These are phyloP conservation scores for Heterotilapia buettikoferi DNA, from an alignment of 2,113 vertebrate genomes.

Conservation along the genomic window DNA sequence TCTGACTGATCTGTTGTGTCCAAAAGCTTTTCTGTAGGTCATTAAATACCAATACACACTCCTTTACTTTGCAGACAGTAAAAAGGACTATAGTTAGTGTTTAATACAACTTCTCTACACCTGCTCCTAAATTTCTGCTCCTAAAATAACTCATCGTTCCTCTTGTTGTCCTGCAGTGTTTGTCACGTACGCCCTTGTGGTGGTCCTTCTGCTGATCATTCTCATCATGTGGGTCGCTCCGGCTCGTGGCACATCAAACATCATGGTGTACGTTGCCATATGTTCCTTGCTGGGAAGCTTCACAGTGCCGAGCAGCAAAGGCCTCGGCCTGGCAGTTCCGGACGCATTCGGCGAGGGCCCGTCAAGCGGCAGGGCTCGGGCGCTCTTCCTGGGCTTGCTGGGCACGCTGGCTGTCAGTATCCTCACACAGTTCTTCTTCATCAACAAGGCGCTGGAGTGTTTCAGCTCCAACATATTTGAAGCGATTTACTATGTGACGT, in stretches of 20 bases:
- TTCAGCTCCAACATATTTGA: conserved; percentile 90
- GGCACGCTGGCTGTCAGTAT: conserved; percentile 84
- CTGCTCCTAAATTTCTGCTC: neutral
- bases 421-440: conserved; percentile 90
- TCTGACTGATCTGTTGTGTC: neutral
- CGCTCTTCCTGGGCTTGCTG: conserved; percentile 82
- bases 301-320: conserved; percentile 95
- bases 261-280: conserved; percentile 93
- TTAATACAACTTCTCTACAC: neutral
- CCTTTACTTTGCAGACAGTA: neutral
- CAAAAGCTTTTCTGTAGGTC: neutral
- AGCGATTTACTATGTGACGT: conserved; percentile 92
- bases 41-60: neutral
- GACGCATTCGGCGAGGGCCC: conserved; percentile 80
- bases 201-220: conserved; percentile 81
- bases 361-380: conserved; percentile 71
- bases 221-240: conserved; percentile 90
- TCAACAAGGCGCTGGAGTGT: conserved; percentile 89
- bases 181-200: conserved; percentile 78
- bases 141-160: neutral
- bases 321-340: conserved; percentile 85
- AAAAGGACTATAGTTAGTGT: neutral
- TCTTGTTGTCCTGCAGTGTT: conserved; percentile 79
- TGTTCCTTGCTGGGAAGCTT: conserved; percentile 94
- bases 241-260: conserved; percentile 83